Conservation (phyloP, 2,888 invertebrate genomes). For the Drosophila nigricruria region DNA sequence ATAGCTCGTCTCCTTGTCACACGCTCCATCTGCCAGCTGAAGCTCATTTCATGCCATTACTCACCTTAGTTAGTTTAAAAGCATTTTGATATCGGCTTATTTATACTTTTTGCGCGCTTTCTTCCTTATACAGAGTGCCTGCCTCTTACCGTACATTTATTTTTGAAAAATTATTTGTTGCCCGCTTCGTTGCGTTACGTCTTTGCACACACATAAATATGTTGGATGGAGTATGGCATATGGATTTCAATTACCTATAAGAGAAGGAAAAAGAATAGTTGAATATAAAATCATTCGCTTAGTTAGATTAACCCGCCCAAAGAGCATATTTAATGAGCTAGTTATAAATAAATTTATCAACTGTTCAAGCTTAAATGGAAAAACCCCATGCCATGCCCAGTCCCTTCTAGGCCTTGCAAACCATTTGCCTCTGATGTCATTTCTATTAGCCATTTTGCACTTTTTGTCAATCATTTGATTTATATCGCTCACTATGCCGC, state of each 20-base stretch:
- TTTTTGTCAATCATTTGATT: conserved; percentile 73
- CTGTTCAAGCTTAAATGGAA: background rate
- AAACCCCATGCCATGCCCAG: background rate
- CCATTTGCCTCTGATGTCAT: conserved; percentile 42
- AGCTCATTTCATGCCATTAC: conserved; percentile 10
- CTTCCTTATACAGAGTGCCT: conserved; percentile 49
- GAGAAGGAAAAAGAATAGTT: background rate
- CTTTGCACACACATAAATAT: conserved; percentile 20
- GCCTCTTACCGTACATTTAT: conserved; percentile 66
- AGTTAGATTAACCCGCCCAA: background rate
- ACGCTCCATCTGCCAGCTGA: conserved; percentile 16
- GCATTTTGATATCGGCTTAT: conserved; percentile 43
- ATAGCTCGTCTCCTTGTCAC: conserved; percentile 1
- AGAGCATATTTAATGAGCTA: background rate
- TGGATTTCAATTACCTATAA: conserved; percentile 31
- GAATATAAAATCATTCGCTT: background rate
- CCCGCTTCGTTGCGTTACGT: conserved; percentile 36
- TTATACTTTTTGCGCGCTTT: conserved; percentile 58
- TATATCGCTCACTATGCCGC: conserved; percentile 50
- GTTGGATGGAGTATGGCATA: conserved; percentile 15
- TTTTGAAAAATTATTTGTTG: conserved; percentile 53
- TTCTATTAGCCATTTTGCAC: conserved; percentile 66
- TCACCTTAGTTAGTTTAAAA: conserved; percentile 33
- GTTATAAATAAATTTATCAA: background rate
- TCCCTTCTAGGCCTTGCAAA: background rate